phyloP scores from a whole-genome alignment of 2,888 invertebrate genomes.

The Amblyteles armatorius region DNA sequence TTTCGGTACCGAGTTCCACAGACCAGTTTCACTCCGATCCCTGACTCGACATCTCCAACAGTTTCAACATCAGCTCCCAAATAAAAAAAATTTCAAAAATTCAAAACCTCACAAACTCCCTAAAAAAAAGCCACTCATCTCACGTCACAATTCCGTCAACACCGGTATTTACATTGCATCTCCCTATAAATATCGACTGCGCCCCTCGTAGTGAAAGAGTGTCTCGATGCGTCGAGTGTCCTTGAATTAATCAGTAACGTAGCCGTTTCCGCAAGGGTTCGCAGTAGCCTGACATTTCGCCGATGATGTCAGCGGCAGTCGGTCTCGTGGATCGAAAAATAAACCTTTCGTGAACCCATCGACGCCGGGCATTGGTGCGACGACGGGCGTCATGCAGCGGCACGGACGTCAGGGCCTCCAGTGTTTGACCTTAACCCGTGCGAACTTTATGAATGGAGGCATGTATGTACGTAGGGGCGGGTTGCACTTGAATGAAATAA shows the following conservation, averaged over 20 bases:
- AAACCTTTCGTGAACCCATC: background rate
- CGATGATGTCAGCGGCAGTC: background rate
- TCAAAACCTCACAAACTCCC: too few species aligned
- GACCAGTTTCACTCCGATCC: too few species aligned
- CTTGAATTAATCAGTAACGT: background rate
- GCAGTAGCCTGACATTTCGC: background rate
- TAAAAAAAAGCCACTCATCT: too few species aligned
- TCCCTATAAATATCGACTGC: too few species aligned
- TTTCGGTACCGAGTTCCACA: too few species aligned
- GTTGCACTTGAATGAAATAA: conserved; percentile 58
- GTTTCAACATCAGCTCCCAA: too few species aligned
- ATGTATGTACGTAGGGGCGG: conserved; percentile 42
- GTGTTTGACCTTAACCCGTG: conserved; percentile 45
- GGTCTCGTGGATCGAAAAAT: background rate
- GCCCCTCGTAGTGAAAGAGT: too few species aligned
- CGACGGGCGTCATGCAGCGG: background rate
- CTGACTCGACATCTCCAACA: too few species aligned
- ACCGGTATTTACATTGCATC: too few species aligned
- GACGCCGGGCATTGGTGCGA: background rate
- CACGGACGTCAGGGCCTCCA: conserved; percentile 40
- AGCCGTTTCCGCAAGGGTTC: background rate
- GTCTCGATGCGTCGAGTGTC: too few species aligned
- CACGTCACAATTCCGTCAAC: too few species aligned
- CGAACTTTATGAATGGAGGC: conserved; percentile 63
- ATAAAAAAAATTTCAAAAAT: too few species aligned